Evolutionary conservation across 2,888 invertebrate genomes (phyloP).

Genomic region (Congeria kusceri): DNA sequence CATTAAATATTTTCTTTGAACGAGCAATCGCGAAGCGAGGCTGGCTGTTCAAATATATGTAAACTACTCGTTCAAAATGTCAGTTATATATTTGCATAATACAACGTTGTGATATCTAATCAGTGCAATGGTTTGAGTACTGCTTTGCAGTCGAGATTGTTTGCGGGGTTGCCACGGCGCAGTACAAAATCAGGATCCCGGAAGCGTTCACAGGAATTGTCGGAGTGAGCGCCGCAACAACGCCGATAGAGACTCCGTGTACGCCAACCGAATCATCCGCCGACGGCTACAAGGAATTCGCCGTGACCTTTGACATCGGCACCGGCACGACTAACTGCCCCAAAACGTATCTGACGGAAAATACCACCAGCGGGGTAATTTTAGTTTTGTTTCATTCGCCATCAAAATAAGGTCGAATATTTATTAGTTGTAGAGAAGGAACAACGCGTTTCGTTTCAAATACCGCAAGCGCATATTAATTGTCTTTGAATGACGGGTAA

Average conservation of each 20-base stretch:
- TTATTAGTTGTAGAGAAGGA: too few species aligned
- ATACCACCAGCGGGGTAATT: too few species aligned
- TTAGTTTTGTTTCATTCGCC: too few species aligned
- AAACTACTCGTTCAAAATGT: background rate
- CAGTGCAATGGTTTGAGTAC: background rate
- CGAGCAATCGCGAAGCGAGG: too few species aligned
- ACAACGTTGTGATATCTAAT: too few species aligned
- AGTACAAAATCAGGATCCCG: conserved; percentile 3
- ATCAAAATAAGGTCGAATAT: too few species aligned
- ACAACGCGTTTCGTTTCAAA: too few species aligned
- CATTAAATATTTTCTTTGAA: too few species aligned
- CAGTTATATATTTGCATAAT: background rate
- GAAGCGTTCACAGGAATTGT: conserved; percentile 14
- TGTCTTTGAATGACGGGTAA: too few species aligned
- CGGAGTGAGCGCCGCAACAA: background rate
- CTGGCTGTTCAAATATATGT: background rate
- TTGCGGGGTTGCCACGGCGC: conserved; percentile 4
- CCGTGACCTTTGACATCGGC: background rate
- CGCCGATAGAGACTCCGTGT: background rate
- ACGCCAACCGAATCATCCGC: background rate
- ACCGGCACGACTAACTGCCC: background rate
- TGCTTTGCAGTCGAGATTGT: background rate
- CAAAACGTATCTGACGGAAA: background rate
- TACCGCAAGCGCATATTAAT: too few species aligned
- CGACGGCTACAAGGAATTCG: background rate